Evolutionary conservation across 1,140 invertebrate genomes (phyloP), one percentile per base, ranked within the genome.

Genomic region (Drosophila littoralis): DNA sequence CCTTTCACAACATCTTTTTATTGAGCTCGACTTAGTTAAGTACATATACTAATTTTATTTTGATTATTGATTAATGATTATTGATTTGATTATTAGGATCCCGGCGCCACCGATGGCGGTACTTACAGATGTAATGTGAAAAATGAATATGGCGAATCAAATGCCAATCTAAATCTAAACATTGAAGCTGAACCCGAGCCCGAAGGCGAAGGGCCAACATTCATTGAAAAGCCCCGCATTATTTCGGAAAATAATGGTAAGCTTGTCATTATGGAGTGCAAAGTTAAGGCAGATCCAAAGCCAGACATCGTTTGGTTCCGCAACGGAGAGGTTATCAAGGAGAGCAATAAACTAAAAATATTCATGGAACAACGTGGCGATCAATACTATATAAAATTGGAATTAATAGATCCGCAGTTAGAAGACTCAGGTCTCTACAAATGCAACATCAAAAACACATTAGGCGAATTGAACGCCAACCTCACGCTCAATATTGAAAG

Each of bases 361-460:
- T 94, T 93, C 32, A 93, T 96, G 68, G 93, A 94, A 42, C 95
- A 97, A 92, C 95, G 97, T 59, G 95, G 95, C 75, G 95, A 97
- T 77, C 96, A 97, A 80, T 94, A 97, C 80, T 99, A 98, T 92
- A 96, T 97, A 58, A 95, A 97, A 91, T 93, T 99, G 65, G 97
- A 98, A 92, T 93, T 99, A 8, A 96, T 97, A 93, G 97, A 99
- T 93, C 98, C 98, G 65, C 96, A 96, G 80, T 95, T 97, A 72
- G 96, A 97, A 85, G 98, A 99, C 93, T 98, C 98, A 79, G 99
- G 99, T 42, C 94, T 99, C 36, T 99, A 99, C 93, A 99, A 99
- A 93, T 99, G 98, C 92, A 98, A 98, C 88, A 98, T 99, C 70
- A 99, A 98, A 93, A 99, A 99, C 93, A 94, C 95, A 75, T 95